Conservation (phyloP, 2,113 vertebrate species). For the Turdus rufiventris region DNA sequence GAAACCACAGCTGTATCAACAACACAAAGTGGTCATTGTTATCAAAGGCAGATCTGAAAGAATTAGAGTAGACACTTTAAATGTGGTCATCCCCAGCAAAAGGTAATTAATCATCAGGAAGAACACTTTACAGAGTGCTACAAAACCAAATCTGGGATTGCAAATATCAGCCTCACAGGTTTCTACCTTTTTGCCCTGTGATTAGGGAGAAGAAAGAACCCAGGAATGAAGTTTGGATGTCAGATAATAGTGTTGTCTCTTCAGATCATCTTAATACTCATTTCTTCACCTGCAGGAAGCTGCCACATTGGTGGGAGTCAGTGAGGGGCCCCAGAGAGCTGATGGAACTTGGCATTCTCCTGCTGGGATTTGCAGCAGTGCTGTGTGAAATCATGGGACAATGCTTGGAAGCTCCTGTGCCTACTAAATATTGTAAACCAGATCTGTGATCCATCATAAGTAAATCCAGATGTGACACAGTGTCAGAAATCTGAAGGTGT, state of each 20-base stretch:
- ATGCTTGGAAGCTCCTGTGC: not conserved
- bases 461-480: constrained; percentile 23
- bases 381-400: not conserved
- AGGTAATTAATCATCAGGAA: constrained; percentile 22
- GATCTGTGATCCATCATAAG: not conserved
- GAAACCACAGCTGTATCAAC: constrained; percentile 60
- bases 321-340: not conserved
- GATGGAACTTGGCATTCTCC: not conserved
- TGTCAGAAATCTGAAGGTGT: constrained; percentile 26
- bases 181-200: not conserved
- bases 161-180: not conserved
- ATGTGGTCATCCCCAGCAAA: constrained; percentile 41
- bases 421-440: constrained; percentile 4
- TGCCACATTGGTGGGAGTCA: not conserved
- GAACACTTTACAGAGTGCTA: not conserved
- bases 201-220: not conserved
- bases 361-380: not conserved
- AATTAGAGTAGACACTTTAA: constrained; percentile 14
- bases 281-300: not conserved
- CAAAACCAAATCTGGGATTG: not conserved
- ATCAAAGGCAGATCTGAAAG: constrained; percentile 46
- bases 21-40: constrained; percentile 15
- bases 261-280: not conserved
- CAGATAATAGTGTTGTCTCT: not conserved
- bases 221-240: not conserved